These are phyloP conservation scores for Corythornis madagascariensis DNA, from an alignment of 2,113 vertebrate species.

Conservation along the genomic window DNA sequence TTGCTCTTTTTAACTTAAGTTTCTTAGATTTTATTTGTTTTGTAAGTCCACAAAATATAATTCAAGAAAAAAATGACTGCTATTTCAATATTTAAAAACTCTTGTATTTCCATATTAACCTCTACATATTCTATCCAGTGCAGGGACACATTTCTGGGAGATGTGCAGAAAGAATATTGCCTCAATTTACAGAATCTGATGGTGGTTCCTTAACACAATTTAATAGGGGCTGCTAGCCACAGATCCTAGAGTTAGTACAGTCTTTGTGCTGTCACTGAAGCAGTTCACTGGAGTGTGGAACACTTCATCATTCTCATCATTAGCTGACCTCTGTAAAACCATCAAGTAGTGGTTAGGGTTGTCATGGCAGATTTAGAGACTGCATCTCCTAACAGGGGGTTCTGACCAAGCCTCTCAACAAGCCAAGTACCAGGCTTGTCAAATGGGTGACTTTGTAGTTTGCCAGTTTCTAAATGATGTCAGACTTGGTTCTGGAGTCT, in stretches of 20 bases:
- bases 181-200: not conserved
- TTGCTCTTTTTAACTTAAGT: not conserved
- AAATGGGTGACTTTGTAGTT: not conserved
- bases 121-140: not conserved
- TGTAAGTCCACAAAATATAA: not conserved
- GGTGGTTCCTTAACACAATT: not conserved
- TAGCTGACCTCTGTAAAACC: not conserved
- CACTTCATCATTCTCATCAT: not conserved
- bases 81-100: conserved; percentile 13
- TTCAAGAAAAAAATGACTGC: not conserved
- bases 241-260: conserved; percentile 4
- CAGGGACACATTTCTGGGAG: not conserved
- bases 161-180: not conserved
- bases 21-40: not conserved
- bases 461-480: not conserved
- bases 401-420: not conserved
- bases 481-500: not conserved
- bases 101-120: not conserved
- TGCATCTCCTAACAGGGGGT: not conserved
- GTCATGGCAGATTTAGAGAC: conserved; percentile 11
- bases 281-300: not conserved
- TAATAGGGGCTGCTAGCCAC: not conserved
- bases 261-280: conserved; percentile 8
- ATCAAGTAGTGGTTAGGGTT: not conserved
- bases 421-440: not conserved